phyloP scores from a whole-genome alignment of 2,888 invertebrate species.

The Thera obeliscata region DNA sequence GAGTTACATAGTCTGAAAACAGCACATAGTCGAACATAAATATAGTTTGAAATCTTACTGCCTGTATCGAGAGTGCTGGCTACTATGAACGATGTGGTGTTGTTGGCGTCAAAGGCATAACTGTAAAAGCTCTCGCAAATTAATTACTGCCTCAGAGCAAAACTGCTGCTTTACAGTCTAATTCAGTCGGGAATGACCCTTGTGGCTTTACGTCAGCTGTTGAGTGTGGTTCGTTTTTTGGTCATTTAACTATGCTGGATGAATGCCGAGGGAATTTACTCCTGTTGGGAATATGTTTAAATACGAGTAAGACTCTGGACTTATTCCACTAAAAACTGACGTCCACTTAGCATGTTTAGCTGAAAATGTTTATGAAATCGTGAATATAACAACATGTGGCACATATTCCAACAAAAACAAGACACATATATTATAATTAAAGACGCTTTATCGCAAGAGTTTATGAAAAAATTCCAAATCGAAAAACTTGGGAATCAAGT shows the following conservation, averaged over 20 bases:
- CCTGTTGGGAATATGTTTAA: neutral
- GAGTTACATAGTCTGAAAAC: neutral
- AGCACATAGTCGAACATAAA: neutral
- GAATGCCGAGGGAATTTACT: conserved; percentile 9
- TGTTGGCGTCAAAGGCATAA: conserved; percentile 32
- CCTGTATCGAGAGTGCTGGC: conserved; percentile 13
- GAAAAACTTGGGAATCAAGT: neutral
- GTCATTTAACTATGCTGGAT: conserved; percentile 13
- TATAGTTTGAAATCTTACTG: neutral
- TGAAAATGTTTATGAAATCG: too few species aligned
- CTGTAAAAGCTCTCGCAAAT: conserved; percentile 67
- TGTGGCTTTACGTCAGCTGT: conserved; percentile 35
- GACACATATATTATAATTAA: too few species aligned
- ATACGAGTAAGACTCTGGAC: too few species aligned
- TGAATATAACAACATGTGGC: too few species aligned
- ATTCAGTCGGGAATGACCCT: conserved; percentile 55
- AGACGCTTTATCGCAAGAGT: too few species aligned
- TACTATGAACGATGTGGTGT: conserved; percentile 21
- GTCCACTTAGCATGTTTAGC: too few species aligned
- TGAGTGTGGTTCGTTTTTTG: conserved; percentile 20
- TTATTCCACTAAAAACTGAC: too few species aligned
- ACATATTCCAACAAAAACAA: too few species aligned
- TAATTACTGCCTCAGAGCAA: conserved; percentile 65
- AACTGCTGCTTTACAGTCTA: conserved; percentile 49
- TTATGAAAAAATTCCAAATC: too few species aligned